Conservation (phyloP, 2,113 vertebrate genomes). For the Caloenas nicobarica region DNA sequence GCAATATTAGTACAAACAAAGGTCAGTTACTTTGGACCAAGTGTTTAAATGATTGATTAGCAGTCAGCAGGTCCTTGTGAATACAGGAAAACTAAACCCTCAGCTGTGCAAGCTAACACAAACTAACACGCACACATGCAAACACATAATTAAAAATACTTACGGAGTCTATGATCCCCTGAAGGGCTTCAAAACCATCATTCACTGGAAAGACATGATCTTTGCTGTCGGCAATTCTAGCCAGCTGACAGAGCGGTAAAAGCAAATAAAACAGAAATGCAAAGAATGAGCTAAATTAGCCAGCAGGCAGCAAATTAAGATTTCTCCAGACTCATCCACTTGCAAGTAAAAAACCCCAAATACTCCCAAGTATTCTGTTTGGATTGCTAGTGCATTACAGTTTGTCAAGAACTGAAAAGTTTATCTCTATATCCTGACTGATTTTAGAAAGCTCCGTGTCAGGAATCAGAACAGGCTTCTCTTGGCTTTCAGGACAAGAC, state of each 20-base stretch:
- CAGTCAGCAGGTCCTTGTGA: background rate
- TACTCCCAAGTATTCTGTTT: background rate
- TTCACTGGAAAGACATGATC: slow-evolving; percentile 99
- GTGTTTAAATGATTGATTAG: background rate
- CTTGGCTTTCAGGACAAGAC: background rate
- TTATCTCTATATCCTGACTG: background rate
- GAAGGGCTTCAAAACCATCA: slow-evolving; percentile 94
- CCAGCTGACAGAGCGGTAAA: slow-evolving; percentile 79
- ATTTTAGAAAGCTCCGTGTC: background rate
- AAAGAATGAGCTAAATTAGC: background rate
- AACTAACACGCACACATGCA: background rate
- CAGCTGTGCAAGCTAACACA: background rate
- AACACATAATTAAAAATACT: slow-evolving; percentile 58
- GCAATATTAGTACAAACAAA: background rate
- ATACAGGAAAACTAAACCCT: background rate
- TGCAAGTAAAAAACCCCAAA: background rate
- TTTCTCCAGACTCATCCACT: background rate
- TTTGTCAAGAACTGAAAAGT: background rate
- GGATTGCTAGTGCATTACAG: background rate
- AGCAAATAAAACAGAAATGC: background rate
- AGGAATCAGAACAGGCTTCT: background rate
- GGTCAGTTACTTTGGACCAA: background rate
- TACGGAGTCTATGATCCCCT: slow-evolving; percentile 95
- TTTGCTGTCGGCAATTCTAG: slow-evolving; percentile 96
- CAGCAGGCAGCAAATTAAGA: background rate